Percentiles rank a stretch among this genome's conserved stretches.
Evolutionary conservation across 2,113 vertebrate species (phyloP).

Genomic region (Plotosus lineatus): DNA sequence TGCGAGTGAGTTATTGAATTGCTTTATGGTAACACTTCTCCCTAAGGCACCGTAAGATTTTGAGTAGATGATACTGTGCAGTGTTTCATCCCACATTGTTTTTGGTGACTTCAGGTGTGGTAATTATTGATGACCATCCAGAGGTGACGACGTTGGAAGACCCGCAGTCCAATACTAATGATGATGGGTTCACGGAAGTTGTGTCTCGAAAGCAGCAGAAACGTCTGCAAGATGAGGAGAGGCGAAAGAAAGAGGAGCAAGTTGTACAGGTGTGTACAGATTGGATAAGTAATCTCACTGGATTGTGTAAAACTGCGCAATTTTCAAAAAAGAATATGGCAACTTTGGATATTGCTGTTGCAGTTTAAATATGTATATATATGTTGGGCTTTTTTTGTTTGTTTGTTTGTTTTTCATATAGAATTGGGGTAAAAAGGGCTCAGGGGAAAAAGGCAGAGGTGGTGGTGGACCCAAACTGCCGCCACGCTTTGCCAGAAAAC

Average conservation of each 20-base stretch:
- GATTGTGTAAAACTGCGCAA: not conserved
- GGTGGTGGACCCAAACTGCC: slow-evolving; percentile 90
- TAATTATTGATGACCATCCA: slow-evolving; percentile 98
- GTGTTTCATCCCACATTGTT: not conserved
- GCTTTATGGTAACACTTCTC: not conserved
- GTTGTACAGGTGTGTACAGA: slow-evolving; percentile 81
- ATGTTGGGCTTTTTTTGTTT: not conserved
- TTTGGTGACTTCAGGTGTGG: slow-evolving; percentile 80
- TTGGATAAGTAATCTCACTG: not conserved
- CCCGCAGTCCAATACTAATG: slow-evolving; percentile 87
- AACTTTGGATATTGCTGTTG: too few relatives aligned
- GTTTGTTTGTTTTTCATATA: slow-evolving; percentile 56
- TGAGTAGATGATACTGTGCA: not conserved
- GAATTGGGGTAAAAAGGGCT: slow-evolving; percentile 94
- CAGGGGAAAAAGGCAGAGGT: slow-evolving; percentile 86
- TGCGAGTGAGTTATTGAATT: slow-evolving; percentile 81
- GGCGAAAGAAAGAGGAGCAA: slow-evolving; percentile 96
- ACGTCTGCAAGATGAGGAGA: slow-evolving; percentile 95
- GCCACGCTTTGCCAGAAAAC: slow-evolving; percentile 96
- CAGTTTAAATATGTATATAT: too few relatives aligned
- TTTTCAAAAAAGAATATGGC: too few relatives aligned
- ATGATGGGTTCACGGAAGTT: slow-evolving; percentile 97
- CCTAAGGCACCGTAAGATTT: not conserved
- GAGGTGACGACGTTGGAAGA: slow-evolving; percentile 98
- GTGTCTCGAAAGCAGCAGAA: slow-evolving; percentile 98